Evolutionary conservation across 2,888 invertebrate species (phyloP), one percentile per base, ranked within the genome.

Genomic region (Pyrochroa serraticornis): DNA sequence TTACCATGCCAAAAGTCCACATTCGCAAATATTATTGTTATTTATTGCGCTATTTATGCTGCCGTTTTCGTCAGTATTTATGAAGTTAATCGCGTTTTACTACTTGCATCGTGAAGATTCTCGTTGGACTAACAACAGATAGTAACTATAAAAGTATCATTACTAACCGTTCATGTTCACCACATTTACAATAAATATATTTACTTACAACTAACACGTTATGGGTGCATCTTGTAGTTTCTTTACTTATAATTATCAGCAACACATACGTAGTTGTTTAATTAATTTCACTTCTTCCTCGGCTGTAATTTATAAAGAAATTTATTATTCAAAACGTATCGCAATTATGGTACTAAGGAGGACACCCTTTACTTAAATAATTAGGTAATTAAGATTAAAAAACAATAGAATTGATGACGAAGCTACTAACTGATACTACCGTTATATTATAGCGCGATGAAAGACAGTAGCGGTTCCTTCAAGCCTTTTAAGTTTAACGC

Each of bases 1-100:
- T 51, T 31, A 33, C 33, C 34, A 14, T 35, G 39, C 41, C 48
- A 46, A 53, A 53, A 32, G 41, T 42, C 41, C 14, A 10, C 52
- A 38, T 38, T 52, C 37, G 31, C 14, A 10, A 53, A 53, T 39
- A 38, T 38, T 45, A 54, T 54, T 47, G 54, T 47, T 54, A 54
- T 54, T 53, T 53, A 53, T 39, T 2, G 43, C 30, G 14, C 37
- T 30, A 50, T 50, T 51, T 8, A 33, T 7, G n/a, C 22, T 9
- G 9, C 45, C 5, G 47, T 54, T 47, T 45, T 52, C 45, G 44
- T 6, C 32, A 12, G 34, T 46, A 41, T 53, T 53, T 54, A 54
- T 54, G 54, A 38, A 41, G 31, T 41, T 54, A 54, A 54, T 46
- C 54, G 54, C 46, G 46, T 54, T 54, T 22, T 14, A 43, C 10